Percentiles rank a stretch among this genome's conserved stretches.
These are phyloP conservation scores for Rafetus swinhoei DNA, from an alignment of 2,113 vertebrate species.

Conservation along the genomic window DNA sequence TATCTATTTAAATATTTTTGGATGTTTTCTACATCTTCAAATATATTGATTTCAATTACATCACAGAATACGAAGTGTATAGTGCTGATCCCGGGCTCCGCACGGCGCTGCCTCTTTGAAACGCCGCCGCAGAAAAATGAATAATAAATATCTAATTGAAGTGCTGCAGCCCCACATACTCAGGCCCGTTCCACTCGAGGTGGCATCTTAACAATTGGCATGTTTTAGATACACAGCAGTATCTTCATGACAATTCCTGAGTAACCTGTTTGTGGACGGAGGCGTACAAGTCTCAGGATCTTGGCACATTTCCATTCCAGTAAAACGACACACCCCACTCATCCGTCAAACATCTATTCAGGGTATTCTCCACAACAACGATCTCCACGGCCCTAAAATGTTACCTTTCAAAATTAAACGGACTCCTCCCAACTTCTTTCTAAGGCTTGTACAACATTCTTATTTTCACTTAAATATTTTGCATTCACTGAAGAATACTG, in stretches of 20 bases:
- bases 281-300: background rate
- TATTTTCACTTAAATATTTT: background rate
- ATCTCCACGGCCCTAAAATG: background rate
- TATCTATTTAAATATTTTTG: too few relatives aligned
- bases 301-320: background rate
- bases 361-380: background rate
- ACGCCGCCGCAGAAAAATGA: background rate
- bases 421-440: background rate
- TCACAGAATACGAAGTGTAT: too few relatives aligned
- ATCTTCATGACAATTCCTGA: background rate
- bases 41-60: too few relatives aligned
- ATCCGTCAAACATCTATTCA: rapidly evolving
- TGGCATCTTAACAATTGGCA: background rate
- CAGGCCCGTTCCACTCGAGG: background rate
- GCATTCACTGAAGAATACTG: rapidly evolving
- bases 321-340: rapidly evolving
- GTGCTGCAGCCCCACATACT: background rate
- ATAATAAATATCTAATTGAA: too few relatives aligned
- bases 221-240: background rate
- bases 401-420: background rate
- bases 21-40: too few relatives aligned
- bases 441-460: rapidly evolving
- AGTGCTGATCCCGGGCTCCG: too few relatives aligned
- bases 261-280: rapidly evolving
- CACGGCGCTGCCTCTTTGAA: background rate